A percentile compares a stretch with the other conserved stretches of the same genome.
Evolutionary conservation across 2,888 invertebrate species (phyloP).

Genomic region (Matsumyia berberina): DNA sequence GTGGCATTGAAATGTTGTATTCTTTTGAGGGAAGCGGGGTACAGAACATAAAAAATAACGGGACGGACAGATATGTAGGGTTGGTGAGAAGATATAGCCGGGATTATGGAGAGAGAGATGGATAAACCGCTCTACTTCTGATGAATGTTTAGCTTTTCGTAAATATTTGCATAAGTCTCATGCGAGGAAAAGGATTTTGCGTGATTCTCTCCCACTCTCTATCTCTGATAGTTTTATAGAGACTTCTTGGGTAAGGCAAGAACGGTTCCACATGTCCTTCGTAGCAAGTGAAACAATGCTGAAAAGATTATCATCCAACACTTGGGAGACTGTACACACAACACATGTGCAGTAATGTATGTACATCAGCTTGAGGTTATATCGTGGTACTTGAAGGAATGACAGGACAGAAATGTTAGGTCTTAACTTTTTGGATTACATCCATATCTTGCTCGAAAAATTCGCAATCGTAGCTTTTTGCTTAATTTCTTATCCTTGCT

Average conservation of each 20-base stretch:
- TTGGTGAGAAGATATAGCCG: constrained; percentile 50
- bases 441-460: too few species aligned
- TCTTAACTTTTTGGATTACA: too few species aligned
- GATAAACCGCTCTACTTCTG: constrained; percentile 54
- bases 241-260: background rate
- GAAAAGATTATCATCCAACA: constrained; percentile 11
- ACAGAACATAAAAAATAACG: constrained; percentile 31
- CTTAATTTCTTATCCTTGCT: too few species aligned
- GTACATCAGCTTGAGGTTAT: background rate
- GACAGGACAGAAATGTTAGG: background rate
- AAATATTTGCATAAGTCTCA: constrained; percentile 65
- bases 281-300: constrained; percentile 21
- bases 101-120: constrained; percentile 45
- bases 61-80: constrained; percentile 46
- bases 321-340: background rate
- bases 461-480: too few species aligned
- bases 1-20: constrained; percentile 1
- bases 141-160: constrained; percentile 69
- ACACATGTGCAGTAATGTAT: background rate
- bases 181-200: constrained; percentile 52
- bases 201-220: background rate
- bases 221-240: background rate
- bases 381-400: background rate
- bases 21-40: background rate
- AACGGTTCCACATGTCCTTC: constrained; percentile 4